Percentiles rank a stretch among this genome's conserved stretches.
phyloP scores from a whole-genome alignment of 2,888 invertebrate species.

The Chymomyza fuscimana region DNA sequence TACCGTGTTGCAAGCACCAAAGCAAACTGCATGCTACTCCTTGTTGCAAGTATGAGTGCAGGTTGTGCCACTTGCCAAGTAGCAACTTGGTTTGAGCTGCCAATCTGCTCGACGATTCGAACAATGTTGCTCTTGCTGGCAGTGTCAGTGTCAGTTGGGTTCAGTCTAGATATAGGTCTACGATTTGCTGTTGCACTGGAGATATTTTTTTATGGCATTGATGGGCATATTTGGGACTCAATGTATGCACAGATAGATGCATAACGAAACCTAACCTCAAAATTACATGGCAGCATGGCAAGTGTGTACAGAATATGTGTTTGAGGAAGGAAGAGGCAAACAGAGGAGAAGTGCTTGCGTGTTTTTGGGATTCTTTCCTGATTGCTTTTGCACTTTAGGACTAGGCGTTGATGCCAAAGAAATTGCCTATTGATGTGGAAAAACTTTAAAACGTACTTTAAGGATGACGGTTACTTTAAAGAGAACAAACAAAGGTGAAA shows the following conservation, averaged over 20 bases:
- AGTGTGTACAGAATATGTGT: too few species aligned
- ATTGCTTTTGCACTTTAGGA: too few species aligned
- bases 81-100: not conserved
- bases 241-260: not conserved
- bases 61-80: conserved; percentile 1
- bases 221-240: not conserved
- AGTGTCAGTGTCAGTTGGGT: not conserved
- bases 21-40: not conserved
- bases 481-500: too few species aligned
- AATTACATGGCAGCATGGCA: conserved; percentile 8
- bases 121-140: not conserved
- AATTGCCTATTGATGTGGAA: too few species aligned
- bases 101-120: conserved; percentile 1
- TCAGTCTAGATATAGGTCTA: not conserved
- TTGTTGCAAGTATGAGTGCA: not conserved
- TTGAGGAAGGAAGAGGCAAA: too few species aligned
- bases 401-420: too few species aligned
- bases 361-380: too few species aligned
- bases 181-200: not conserved
- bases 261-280: not conserved
- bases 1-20: conserved; percentile 27
- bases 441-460: too few species aligned
- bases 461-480: too few species aligned
- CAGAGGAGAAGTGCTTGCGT: too few species aligned
- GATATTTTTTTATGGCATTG: not conserved